phyloP scores from a whole-genome alignment of 2,113 vertebrate species.

The Rhea americana region DNA sequence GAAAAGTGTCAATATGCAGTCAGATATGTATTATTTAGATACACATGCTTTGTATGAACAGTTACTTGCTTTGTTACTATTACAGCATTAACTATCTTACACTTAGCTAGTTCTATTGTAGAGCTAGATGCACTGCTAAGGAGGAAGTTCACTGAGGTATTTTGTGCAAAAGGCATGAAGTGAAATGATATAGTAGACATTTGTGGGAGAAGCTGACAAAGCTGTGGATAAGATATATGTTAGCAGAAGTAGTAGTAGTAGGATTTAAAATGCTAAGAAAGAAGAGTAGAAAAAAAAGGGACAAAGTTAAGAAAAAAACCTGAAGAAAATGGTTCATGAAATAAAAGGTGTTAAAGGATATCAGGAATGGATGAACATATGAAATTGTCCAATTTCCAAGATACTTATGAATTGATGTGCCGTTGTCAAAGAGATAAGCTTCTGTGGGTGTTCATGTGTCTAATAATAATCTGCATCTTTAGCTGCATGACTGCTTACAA shows the following conservation, averaged over 20 bases:
- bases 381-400: slow-evolving; percentile 44
- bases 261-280: background rate
- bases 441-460: background rate
- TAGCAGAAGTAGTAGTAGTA: background rate
- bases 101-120: background rate
- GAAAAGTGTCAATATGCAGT: background rate
- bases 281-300: background rate
- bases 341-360: background rate
- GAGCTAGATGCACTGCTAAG: background rate
- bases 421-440: background rate
- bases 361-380: background rate
- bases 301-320: background rate
- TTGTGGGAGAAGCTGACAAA: background rate
- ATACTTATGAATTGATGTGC: background rate
- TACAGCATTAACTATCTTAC: background rate
- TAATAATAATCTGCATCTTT: slow-evolving; percentile 30
- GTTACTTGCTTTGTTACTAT: background rate
- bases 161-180: background rate
- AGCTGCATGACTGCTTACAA: slow-evolving; percentile 19
- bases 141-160: background rate
- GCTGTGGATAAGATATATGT: background rate
- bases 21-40: background rate
- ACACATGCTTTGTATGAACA: background rate
- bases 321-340: background rate
- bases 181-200: background rate